Evolutionary conservation across 2,888 invertebrate species (phyloP).

Genomic region (Pardosa pseudoannulata): DNA sequence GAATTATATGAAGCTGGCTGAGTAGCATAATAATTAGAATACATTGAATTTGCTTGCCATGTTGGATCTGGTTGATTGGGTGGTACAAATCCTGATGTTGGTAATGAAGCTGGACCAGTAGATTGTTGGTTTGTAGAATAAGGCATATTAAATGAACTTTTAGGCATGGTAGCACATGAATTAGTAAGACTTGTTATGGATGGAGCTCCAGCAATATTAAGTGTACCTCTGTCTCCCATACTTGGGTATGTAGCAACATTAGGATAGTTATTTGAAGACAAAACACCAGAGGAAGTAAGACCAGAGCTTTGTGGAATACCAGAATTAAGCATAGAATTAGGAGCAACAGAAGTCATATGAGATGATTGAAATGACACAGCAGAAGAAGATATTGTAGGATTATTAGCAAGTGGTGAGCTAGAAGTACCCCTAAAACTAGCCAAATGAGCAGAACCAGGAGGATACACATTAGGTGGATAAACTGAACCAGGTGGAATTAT

Average conservation of each 20-base stretch:
- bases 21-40: slow-evolving; percentile 20
- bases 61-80: neutral
- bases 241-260: neutral
- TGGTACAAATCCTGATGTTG: neutral
- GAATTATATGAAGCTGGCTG: slow-evolving; percentile 14
- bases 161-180: neutral
- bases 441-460: too few species aligned
- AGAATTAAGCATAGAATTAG: neutral
- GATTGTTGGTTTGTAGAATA: slow-evolving; percentile 8
- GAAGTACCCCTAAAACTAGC: neutral
- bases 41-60: neutral
- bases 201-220: neutral
- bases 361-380: neutral
- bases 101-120: neutral
- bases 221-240: neutral
- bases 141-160: neutral
- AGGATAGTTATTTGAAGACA: neutral
- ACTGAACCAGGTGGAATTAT: neutral
- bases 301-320: neutral
- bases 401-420: neutral
- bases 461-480: neutral
- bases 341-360: slow-evolving; percentile 18
- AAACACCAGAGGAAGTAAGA: neutral
- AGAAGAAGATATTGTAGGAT: neutral
- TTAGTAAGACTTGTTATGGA: neutral